Evolutionary conservation across 1,140 invertebrate genomes (phyloP), one percentile per base, ranked within the genome.

Genomic region (Tetraneura akinire): DNA sequence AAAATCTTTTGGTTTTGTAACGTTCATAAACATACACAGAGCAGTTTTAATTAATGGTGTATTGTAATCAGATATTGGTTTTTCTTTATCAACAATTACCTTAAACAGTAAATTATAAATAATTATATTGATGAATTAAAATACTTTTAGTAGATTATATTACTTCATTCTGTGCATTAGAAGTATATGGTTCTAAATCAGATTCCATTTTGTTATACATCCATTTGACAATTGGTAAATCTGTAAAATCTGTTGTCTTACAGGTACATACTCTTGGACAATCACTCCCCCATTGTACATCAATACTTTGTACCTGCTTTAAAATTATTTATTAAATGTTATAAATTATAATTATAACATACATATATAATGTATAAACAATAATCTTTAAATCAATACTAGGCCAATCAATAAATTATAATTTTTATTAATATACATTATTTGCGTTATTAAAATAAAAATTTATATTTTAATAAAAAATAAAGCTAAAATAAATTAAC

Each of bases 251-350:
- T 81, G 86, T 85, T 81, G 86, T 84, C 78, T 86, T 85, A 82
- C 88, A 89, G 9, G 85, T 86, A 82, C 88, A 89, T 64, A 83
- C 83, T 32, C 82, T 81, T 42, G 88, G 88, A 82, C 88, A 89
- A 45, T 81, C 84, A 9, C 83, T 80, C 29, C 84, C 84, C 80
- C 80, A 73, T 32, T 29, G 14, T 47, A 21, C 23, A 26, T 49
- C 26, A 21, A 6, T 11, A 49, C 42, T 64, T 80, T 49, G 23
- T 62, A 80, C 57, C 57, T 49, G 47, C 23, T 42, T 16, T 8
- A 76, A 60, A 45, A 29, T 57, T n/a, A 51, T 23, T 64, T 29
- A n/a, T 42, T 66, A 42, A n/a, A n/a, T n/a, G n/a, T n/a, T n/a
- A n/a, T n/a, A n/a, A 62, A 62, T 16, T 16, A 66, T n/a, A 32